Percentiles rank a stretch among this genome's conserved stretches.
These are phyloP conservation scores for Nymphicus hollandicus DNA, from an alignment of 2,113 vertebrate species.

Conservation along the genomic window DNA sequence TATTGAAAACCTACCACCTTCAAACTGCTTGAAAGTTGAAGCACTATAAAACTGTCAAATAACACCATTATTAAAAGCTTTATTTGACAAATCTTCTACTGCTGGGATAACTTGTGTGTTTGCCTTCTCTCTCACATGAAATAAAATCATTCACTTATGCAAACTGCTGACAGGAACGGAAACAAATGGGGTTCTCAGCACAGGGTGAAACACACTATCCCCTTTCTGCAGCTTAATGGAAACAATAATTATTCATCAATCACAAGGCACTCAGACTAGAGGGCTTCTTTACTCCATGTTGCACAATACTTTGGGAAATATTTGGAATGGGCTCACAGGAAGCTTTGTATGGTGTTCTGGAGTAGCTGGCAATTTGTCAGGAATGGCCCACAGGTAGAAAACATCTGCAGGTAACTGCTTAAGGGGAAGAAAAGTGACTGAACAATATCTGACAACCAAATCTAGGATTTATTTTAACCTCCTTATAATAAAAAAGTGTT, in stretches of 20 bases:
- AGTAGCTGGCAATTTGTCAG: neutral
- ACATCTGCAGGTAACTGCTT: neutral
- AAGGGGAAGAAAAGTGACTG: neutral
- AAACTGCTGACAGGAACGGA: constrained; percentile 77
- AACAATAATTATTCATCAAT: constrained; percentile 63
- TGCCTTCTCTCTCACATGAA: constrained; percentile 71
- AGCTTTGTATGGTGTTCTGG: neutral
- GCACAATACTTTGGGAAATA: neutral
- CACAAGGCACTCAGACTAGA: neutral
- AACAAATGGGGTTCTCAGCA: constrained; percentile 75
- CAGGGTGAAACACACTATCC: constrained; percentile 52
- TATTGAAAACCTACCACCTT: constrained; percentile 81
- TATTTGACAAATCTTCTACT: constrained; percentile 78
- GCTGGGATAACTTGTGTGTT: constrained; percentile 72
- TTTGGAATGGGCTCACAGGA: neutral
- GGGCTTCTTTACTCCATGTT: neutral
- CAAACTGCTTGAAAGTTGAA: constrained; percentile 75
- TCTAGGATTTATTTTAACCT: neutral
- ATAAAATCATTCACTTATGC: constrained; percentile 80
- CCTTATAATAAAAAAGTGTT: neutral
- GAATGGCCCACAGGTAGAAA: neutral
- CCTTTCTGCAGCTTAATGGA: constrained; percentile 66
- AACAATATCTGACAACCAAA: neutral
- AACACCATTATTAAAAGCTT: constrained; percentile 80
- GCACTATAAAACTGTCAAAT: constrained; percentile 80